These are phyloP conservation scores for Saccopteryx bilineata DNA, from an alignment of 2,113 vertebrate species.

Conservation along the genomic window DNA sequence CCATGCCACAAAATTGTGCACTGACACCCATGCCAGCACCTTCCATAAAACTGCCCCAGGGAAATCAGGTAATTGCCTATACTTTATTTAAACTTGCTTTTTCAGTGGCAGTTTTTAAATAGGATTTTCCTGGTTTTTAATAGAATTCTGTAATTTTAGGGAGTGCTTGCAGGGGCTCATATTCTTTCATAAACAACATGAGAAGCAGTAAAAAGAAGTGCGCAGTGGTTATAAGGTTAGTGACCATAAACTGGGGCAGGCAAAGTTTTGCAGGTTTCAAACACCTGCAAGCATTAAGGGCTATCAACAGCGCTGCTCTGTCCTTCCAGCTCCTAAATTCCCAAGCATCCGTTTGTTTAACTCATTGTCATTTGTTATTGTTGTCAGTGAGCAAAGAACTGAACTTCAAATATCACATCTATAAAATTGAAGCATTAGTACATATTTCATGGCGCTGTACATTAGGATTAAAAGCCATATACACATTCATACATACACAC, in stretches of 20 bases:
- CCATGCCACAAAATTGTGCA: constrained; percentile 50
- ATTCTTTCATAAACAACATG: constrained; percentile 52
- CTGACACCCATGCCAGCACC: constrained; percentile 39
- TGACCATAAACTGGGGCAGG: background rate
- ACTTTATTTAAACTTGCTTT: constrained; percentile 54
- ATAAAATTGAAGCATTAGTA: background rate
- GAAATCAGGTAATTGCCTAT: constrained; percentile 50
- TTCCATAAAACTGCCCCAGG: constrained; percentile 61
- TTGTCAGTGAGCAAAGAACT: background rate
- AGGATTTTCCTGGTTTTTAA: constrained; percentile 68
- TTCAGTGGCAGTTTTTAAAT: constrained; percentile 56
- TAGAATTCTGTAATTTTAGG: constrained; percentile 59
- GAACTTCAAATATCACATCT: background rate
- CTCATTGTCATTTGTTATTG: background rate
- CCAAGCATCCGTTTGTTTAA: background rate
- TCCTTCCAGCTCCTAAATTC: background rate
- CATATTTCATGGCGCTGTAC: background rate
- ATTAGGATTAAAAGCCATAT: background rate
- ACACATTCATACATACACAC: background rate
- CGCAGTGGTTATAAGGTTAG: constrained; percentile 9
- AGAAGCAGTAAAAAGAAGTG: constrained; percentile 19
- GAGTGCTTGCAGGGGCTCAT: background rate
- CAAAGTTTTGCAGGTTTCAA: background rate
- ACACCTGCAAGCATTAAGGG: background rate
- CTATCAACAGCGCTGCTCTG: background rate